These are phyloP conservation scores for Setophaga coronata DNA, from an alignment of 2,113 vertebrate genomes.

Conservation along the genomic window DNA sequence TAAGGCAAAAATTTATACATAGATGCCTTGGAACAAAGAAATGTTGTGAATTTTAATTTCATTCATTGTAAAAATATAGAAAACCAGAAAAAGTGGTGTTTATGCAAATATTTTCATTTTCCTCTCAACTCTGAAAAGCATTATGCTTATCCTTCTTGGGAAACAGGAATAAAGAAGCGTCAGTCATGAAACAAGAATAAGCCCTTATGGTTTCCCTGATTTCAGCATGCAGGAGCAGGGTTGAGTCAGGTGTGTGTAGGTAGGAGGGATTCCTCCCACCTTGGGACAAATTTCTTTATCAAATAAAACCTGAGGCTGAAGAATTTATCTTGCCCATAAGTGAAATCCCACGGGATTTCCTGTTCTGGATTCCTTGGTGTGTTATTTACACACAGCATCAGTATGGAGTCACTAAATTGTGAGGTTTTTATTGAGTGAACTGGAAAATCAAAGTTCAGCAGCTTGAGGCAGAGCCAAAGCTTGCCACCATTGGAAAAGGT, in stretches of 20 bases:
- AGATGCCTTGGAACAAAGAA: neutral
- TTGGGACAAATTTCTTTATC: neutral
- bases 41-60: neutral
- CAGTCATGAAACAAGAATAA: neutral
- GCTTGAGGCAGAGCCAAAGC: neutral
- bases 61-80: neutral
- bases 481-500: accelerated
- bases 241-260: neutral
- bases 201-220: neutral
- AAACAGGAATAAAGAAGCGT: neutral
- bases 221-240: neutral
- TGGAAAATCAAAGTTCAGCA: neutral
- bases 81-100: neutral
- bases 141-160: neutral
- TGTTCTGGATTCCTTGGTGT: neutral
- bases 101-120: neutral
- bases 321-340: neutral
- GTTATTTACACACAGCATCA: neutral
- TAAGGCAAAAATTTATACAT: neutral
- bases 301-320: neutral
- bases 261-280: neutral
- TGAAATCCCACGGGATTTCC: neutral
- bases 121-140: neutral
- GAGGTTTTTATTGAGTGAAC: neutral
- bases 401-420: neutral